These are phyloP conservation scores for Lagopus leucura DNA, from an alignment of 2,113 vertebrate species.

Conservation along the genomic window DNA sequence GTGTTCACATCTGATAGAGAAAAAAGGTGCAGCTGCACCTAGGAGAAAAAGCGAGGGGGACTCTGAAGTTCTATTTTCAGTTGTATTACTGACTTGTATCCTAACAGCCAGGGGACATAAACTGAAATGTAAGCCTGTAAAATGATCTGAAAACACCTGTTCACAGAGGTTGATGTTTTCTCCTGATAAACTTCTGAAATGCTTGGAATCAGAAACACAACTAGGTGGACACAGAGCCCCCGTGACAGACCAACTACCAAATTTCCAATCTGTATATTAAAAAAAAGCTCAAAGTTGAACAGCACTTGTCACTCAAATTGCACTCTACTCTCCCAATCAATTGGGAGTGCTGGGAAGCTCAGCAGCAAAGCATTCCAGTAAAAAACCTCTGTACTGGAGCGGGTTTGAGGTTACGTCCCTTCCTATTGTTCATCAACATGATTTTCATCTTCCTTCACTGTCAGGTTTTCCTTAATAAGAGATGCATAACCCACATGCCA, in stretches of 20 bases:
- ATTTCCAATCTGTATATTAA: background rate
- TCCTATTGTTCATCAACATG: background rate
- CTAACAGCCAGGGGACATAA: background rate
- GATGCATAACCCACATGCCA: background rate
- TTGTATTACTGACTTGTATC: background rate
- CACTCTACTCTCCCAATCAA: background rate
- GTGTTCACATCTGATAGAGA: rapidly evolving
- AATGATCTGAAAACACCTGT: conserved; percentile 45
- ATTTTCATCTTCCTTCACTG: background rate
- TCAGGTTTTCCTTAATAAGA: background rate
- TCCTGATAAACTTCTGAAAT: background rate
- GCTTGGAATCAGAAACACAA: background rate
- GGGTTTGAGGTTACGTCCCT: background rate
- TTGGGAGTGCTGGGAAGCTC: conserved; percentile 21
- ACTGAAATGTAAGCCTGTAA: conserved; percentile 15
- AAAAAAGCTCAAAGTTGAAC: background rate
- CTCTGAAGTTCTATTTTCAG: conserved; percentile 36
- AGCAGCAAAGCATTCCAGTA: conserved; percentile 41
- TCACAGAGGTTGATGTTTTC: background rate
- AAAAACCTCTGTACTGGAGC: background rate
- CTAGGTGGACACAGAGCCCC: background rate
- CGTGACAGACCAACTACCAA: background rate
- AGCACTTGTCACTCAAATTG: background rate
- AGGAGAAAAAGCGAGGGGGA: background rate
- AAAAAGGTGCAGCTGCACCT: background rate